Evolutionary conservation across 2,797 vertebrate species (phyloP).

Genomic region (Anniella stebbinsi): DNA sequence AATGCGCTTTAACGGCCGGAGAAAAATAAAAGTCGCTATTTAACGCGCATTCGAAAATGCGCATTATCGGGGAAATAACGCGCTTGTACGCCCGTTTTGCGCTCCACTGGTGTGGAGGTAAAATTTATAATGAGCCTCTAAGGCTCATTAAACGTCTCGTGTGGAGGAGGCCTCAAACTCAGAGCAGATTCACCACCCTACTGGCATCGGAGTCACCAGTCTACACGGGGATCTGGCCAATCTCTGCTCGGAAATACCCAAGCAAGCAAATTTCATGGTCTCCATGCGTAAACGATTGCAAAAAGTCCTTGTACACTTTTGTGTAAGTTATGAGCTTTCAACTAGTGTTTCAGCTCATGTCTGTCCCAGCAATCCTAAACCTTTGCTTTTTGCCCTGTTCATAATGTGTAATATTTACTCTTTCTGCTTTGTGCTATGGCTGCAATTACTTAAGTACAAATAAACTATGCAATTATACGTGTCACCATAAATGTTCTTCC

Average conservation of each 20-base stretch:
- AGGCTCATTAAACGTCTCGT: too few relatives aligned
- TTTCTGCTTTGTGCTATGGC: background rate
- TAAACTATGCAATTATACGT: background rate
- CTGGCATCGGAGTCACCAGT: too few relatives aligned
- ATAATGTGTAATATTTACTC: background rate
- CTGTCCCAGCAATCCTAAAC: background rate
- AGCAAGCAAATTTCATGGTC: background rate
- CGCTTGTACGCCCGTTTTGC: too few relatives aligned
- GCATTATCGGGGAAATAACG: too few relatives aligned
- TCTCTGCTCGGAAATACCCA: background rate
- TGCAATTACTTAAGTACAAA: background rate
- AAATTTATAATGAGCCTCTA: too few relatives aligned
- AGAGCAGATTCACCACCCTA: too few relatives aligned
- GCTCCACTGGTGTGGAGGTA: too few relatives aligned
- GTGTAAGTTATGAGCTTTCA: background rate
- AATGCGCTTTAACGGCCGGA: too few relatives aligned
- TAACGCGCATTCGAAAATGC: too few relatives aligned
- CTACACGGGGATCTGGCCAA: background rate
- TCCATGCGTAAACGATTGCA: background rate
- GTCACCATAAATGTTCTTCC: background rate
- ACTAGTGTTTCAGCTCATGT: background rate
- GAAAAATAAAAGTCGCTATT: too few relatives aligned
- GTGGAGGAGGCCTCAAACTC: too few relatives aligned
- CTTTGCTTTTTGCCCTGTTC: background rate
- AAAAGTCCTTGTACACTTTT: too few relatives aligned